phyloP scores from a whole-genome alignment of 2,113 vertebrate species.

The Glaucidium brasilianum region DNA sequence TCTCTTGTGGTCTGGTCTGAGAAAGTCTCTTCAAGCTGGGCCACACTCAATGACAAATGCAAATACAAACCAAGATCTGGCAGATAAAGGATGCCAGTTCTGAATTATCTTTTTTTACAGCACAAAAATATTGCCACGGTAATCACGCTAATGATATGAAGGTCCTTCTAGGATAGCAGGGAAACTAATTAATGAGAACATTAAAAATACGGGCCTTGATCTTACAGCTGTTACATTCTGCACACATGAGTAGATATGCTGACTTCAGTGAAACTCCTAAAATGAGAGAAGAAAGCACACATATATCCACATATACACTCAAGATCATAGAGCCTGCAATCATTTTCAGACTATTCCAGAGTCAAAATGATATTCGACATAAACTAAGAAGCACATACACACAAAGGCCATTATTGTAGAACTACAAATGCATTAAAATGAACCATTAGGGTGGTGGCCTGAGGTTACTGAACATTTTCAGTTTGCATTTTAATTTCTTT shows the following conservation, averaged over 20 bases:
- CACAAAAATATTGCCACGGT: background rate
- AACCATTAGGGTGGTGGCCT: constrained; percentile 45
- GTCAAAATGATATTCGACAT: constrained; percentile 1
- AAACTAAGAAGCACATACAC: background rate
- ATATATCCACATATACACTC: background rate
- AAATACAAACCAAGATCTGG: background rate
- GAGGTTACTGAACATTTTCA: constrained; percentile 34
- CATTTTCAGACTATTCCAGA: background rate
- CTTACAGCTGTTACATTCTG: constrained; percentile 1
- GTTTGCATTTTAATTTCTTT: constrained; percentile 51
- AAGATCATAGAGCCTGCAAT: background rate
- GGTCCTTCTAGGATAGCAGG: background rate
- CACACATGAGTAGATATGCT: background rate
- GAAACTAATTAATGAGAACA: constrained; percentile 28
- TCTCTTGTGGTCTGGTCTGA: background rate
- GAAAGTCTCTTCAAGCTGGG: background rate
- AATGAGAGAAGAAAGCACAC: background rate
- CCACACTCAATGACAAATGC: background rate
- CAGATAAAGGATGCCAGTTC: background rate
- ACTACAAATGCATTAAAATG: constrained; percentile 35
- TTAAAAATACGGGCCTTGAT: constrained; percentile 12
- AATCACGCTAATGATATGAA: background rate
- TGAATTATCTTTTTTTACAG: background rate
- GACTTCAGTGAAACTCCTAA: background rate
- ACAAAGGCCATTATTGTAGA: background rate